These are phyloP conservation scores for Drosophila ercepeae DNA, from an alignment of 1,140 invertebrate genomes.

Conservation along the genomic window DNA sequence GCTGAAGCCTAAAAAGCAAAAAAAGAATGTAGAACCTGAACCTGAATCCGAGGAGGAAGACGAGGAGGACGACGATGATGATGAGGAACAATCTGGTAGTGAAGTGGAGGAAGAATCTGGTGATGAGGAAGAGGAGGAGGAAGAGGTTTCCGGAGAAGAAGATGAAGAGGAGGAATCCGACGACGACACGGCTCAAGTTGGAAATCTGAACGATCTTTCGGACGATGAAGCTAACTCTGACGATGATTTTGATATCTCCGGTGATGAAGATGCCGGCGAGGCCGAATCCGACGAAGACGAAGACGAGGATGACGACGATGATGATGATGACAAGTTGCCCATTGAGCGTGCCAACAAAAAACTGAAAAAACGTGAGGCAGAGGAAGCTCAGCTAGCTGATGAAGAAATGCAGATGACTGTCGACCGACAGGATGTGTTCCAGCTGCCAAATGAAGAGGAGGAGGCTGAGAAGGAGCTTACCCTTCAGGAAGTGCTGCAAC, in stretches of 20 bases:
- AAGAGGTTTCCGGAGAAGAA: constrained; percentile 60
- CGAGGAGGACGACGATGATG: constrained; percentile 47
- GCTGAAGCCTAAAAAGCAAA: constrained; percentile 87
- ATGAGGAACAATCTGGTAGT: constrained; percentile 60
- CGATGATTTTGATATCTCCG: constrained; percentile 70
- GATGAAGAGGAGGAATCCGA: constrained; percentile 64
- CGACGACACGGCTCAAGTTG: constrained; percentile 55
- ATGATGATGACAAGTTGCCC: constrained; percentile 88
- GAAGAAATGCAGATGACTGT: constrained; percentile 92
- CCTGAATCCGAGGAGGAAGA: constrained; percentile 41
- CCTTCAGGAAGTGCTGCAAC: constrained; percentile 93
- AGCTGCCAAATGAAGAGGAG: constrained; percentile 90
- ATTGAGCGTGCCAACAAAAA: constrained; percentile 94
- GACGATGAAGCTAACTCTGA: constrained; percentile 65
- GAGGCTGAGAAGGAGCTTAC: constrained; percentile 89
- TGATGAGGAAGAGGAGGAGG: constrained; percentile 48
- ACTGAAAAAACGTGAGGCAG: constrained; percentile 89
- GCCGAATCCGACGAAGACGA: constrained; percentile 64
- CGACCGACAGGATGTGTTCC: constrained; percentile 89
- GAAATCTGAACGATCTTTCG: constrained; percentile 71
- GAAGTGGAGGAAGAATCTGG: constrained; percentile 36
- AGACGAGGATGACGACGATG: constrained; percentile 82
- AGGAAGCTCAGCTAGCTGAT: constrained; percentile 90
- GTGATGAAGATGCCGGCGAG: constrained; percentile 72
- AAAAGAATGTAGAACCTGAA: constrained; percentile 66